These are phyloP conservation scores for Meliscaeva auricollis DNA, from an alignment of 2,888 invertebrate genomes.

Conservation along the genomic window DNA sequence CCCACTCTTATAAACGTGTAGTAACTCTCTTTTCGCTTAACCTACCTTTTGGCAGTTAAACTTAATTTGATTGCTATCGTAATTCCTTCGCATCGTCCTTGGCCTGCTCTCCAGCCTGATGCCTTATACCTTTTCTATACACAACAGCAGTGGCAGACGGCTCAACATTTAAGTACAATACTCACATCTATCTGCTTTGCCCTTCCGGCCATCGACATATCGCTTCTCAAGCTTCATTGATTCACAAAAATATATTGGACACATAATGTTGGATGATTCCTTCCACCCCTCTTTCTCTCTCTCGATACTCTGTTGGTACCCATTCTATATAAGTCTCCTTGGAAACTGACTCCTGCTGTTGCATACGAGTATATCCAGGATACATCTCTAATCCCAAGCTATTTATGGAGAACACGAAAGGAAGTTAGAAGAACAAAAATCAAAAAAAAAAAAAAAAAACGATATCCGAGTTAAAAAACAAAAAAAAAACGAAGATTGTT, in stretches of 20 bases:
- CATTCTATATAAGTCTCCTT: conserved; percentile 20
- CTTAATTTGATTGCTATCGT: conserved; percentile 77
- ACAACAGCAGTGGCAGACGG: conserved; percentile 44
- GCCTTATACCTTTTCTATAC: not conserved
- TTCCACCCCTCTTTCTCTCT: conserved; percentile 10
- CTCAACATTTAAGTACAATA: conserved; percentile 69
- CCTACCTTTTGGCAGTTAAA: conserved; percentile 76
- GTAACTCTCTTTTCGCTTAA: conserved; percentile 42
- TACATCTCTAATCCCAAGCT: conserved; percentile 72
- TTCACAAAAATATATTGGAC: conserved; percentile 75
- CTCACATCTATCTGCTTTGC: conserved; percentile 53
- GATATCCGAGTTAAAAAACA: conserved; percentile 41
- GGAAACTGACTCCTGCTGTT: conserved; percentile 53
- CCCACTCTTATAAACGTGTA: not conserved
- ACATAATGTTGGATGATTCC: conserved; percentile 63
- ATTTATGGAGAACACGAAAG: conserved; percentile 68
- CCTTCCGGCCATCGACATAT: conserved; percentile 75
- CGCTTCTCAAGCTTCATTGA: conserved; percentile 75
- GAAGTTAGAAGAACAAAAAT: conserved; percentile 20
- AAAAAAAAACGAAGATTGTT: conserved; percentile 55
- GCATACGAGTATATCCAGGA: conserved; percentile 68
- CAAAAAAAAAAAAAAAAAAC: conserved; percentile 34
- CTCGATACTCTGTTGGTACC: not conserved
- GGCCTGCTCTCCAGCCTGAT: not conserved
- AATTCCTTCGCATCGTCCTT: conserved; percentile 60